Base-by-base conservation (phyloP, 2,797 vertebrate genomes). In the Luscinia megarhynchos region DNA sequence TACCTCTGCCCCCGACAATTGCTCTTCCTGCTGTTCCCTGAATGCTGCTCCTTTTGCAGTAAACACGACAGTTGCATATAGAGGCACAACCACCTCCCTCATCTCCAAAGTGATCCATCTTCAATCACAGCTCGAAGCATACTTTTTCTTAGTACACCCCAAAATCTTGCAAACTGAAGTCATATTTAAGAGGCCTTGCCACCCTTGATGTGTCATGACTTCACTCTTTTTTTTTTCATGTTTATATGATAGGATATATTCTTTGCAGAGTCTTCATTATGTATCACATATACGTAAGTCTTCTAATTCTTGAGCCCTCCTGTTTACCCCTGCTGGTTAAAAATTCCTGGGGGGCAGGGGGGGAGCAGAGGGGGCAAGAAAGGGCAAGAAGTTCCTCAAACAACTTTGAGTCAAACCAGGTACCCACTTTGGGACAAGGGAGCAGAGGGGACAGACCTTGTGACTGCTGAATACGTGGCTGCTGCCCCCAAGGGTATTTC, bases 311-410 rank as follows among this genome's bases (percentile, higher is more conserved):
- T 64, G 34, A 90, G 38, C 80, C 80, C 70, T 63, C 76, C 83
- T 74, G 64, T 93, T 95, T 93, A 83, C 67, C 74, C 83, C 77
- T 87, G 53, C 63, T 85, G 81, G 88, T 64, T 87, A 85, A 70
- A 95, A 96, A 62, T 21, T 32, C 53, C 43, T 27, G 38, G 38
- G 38, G 41, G 53, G 9, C 4, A 26, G 41, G 50, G 34, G 3
- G 12, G 7, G 38, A 55, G 68, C 22, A 61, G 29, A 6, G 30
- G 8, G 19, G 18, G 68, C 24, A 7, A 43, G 45, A 72, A 90
- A 84, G 3, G 12, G 30, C 34, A 62, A 93, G 48, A 9, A 68
- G 72, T 51, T 83, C 69, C 70, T 78, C 50, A 62, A 23, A 41
- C 51, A 72, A 62, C 80, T 88, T 73, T 64, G 15, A 70, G 75